Evolutionary conservation across 2,113 vertebrate species (phyloP).

Genomic region (Grantiella picta): DNA sequence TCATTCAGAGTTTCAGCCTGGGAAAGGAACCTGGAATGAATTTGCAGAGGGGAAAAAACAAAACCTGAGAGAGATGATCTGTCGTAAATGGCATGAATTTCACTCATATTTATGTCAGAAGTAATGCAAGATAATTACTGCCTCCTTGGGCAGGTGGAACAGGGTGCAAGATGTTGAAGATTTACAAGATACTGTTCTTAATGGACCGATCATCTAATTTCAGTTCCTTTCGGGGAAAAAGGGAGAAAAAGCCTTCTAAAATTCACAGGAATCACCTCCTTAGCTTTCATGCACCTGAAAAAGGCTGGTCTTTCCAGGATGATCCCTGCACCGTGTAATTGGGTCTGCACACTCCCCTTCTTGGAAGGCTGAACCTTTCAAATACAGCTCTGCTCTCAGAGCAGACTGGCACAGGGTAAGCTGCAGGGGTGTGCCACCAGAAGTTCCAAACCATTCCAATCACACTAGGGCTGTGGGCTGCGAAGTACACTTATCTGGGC

Average conservation of each 20-base stretch:
- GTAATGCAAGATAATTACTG: not conserved
- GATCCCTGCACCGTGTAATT: not conserved
- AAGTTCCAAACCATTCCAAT: not conserved
- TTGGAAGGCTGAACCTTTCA: not conserved
- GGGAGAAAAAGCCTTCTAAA: not conserved
- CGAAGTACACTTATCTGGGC: not conserved
- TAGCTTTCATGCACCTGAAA: not conserved
- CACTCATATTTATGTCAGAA: not conserved
- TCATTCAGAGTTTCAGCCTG: not conserved
- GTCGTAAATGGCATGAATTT: not conserved
- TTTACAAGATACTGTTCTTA: not conserved
- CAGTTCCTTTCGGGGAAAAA: not conserved
- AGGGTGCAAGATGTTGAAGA: not conserved
- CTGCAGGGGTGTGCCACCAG: not conserved
- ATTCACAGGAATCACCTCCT: not conserved
- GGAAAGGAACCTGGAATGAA: not conserved
- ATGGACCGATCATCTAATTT: not conserved
- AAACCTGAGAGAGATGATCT: not conserved
- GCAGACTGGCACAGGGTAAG: not conserved
- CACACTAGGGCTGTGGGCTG: not conserved
- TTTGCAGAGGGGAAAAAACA: not conserved
- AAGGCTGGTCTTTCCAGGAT: not conserved
- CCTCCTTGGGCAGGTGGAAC: not conserved
- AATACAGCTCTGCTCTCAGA: not conserved
- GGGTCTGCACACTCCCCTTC: not conserved